Evolutionary conservation across 2,888 invertebrate species (phyloP), one percentile per base, ranked within the genome.

Genomic region (Ectropis crepuscularia): DNA sequence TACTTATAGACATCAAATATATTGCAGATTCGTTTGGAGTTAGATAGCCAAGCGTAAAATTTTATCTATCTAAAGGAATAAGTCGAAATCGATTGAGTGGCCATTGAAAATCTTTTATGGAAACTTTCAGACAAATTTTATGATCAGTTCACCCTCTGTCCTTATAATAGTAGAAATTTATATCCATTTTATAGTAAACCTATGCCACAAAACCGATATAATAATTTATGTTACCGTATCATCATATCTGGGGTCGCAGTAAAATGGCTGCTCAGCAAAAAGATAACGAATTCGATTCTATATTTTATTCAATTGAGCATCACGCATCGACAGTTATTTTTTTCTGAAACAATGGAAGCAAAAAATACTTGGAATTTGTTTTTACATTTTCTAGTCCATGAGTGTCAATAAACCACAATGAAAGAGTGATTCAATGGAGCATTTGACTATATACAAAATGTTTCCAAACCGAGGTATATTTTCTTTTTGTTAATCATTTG

Each of bases 251-350:
- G 65, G 67, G 57, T 73, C 60, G 72, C 68, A 72, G 77, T 79
- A 77, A 78, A 79, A 79, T 70, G 61, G 73, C 68, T 75, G 71
- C 73, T 75, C 70, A 63, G 70, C 73, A 73, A 73, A 79, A 74
- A 69, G 63, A 63, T 68, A 71, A 60, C 61, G 55, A 62, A 46
- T 36, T 42, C 38, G 68, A 57, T 63, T 72, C 70, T 71, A 72
- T 67, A 43, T 50, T 54, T 28, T 28, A 28, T 28, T 28, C 16
- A 28, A 28, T 28, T 28, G 16, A 28, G 16, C 16, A 28, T 28
- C 16, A 28, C 16, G 1, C 16, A 28, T 28, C 16, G 16, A 28
- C 16, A 28, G 16, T 28, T 2, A 28, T 28, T 28, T 28, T 28
- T 2, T 28, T 28, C 16, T 28, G 16, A 28, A 28, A 28, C 4